Evolutionary conservation across 2,797 vertebrate species (phyloP), one percentile per base, ranked within the genome.

Genomic region (Parauchenoglanis punctatus): DNA sequence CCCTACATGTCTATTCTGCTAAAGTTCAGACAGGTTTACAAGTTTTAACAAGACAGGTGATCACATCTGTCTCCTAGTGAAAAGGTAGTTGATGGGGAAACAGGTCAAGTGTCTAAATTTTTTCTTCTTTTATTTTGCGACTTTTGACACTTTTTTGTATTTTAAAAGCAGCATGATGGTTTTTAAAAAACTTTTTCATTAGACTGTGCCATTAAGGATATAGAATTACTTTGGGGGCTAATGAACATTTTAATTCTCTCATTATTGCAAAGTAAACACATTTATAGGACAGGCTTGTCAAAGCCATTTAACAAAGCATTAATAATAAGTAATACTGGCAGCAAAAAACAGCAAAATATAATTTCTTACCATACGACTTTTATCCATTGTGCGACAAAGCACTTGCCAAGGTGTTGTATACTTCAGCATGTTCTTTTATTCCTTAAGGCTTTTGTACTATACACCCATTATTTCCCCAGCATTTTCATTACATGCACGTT

Each of bases 391-490:
- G 85, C 95, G 91, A 90, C 95, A 96, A 87, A 96, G 94, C 44
- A 95, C 95, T 91, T 96, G 93, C 94, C 95, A 95, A 44, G 95
- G 95, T 86, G 94, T 93, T 23, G 94, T 95, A 89, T 96, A 96
- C 89, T 92, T 95, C 91, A 96, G 94, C 95, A 96, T 95, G 72
- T 92, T 93, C 91, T 91, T 88, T 18, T 46, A 75, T 73, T 86
- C 25, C 72, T 85, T 81, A 4, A 88, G 65, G 68, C 84, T 81
- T 83, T 59, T 68, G 76, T 40, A 67, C 83, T 83, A 87, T 75
- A 73, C 18, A 82, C 58, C 80, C 83, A 86, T 81, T 85, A 84
- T 49, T 49, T 84, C 49, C 54, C 20, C 10, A 61, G 78, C 73
- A 81, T 91, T 88, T 89, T 90, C 35, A 85, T 87, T 84, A 87